phyloP scores from a whole-genome alignment of 2,113 vertebrate species.

The Corapipo altera region DNA sequence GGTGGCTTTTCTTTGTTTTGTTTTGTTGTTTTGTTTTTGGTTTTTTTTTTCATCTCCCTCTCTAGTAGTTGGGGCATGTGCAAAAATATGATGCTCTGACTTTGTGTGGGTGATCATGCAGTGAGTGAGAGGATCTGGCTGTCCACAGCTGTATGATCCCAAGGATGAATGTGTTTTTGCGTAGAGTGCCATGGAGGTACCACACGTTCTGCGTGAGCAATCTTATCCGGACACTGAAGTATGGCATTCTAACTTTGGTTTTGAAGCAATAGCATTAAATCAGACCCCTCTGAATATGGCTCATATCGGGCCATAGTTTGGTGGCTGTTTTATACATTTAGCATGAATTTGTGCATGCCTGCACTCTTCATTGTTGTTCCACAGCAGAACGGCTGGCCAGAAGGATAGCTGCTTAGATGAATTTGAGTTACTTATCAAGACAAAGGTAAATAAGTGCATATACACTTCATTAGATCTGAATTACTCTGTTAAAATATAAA shows the following conservation, averaged over 20 bases:
- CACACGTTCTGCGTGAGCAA: accelerated
- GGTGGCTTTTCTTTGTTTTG: neutral
- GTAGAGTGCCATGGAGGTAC: neutral
- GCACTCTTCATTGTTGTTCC: neutral
- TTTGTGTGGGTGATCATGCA: neutral
- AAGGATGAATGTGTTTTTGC: neutral
- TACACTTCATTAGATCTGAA: neutral
- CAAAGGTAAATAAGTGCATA: neutral
- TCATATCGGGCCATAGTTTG: neutral
- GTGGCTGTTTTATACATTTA: neutral
- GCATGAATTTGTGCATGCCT: neutral
- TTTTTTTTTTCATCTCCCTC: neutral
- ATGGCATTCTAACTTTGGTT: neutral
- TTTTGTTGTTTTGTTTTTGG: neutral
- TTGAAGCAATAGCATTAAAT: neutral
- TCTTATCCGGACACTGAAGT: neutral
- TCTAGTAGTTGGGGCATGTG: accelerated
- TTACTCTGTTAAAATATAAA: neutral
- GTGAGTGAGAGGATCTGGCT: neutral
- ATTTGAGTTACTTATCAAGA: neutral
- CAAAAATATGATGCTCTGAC: neutral
- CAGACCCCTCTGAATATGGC: neutral
- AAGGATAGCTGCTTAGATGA: neutral
- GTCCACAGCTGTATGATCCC: neutral
- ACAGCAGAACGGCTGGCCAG: neutral